phyloP scores from a whole-genome alignment of 2,113 vertebrate genomes.

The Phasianus colchicus region DNA sequence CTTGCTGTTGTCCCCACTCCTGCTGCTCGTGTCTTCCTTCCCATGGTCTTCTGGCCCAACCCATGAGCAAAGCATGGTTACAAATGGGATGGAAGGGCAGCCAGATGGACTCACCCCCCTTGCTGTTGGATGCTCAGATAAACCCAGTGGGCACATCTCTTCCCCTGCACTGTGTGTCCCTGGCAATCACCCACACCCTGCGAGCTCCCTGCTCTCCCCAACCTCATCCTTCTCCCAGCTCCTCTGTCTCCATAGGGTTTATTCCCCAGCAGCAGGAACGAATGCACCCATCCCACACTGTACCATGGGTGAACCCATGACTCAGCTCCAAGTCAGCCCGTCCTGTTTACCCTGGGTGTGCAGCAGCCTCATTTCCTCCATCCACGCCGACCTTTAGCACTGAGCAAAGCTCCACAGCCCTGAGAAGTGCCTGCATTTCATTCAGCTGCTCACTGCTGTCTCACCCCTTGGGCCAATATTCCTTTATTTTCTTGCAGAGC shows the following conservation, averaged over 20 bases:
- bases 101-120: fast-evolving
- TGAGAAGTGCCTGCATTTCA: background rate
- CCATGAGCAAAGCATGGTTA: background rate
- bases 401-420: background rate
- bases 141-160: background rate
- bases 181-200: background rate
- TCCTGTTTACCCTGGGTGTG: constrained; percentile 40
- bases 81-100: background rate
- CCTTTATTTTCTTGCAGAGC: background rate
- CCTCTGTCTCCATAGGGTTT: background rate
- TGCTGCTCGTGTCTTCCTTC: background rate
- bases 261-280: background rate
- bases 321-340: background rate
- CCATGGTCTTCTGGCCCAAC: background rate
- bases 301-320: background rate
- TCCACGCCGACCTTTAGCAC: background rate
- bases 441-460: background rate
- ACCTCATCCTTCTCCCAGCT: background rate
- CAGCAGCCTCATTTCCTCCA: background rate
- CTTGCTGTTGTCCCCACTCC: background rate
- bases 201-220: background rate
- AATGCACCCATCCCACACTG: background rate
- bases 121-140: fast-evolving
- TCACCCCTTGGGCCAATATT: fast-evolving
- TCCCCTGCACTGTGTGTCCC: background rate